Conservation (phyloP, 2,797 vertebrate genomes). For the Hapalemur alaotrensis region DNA sequence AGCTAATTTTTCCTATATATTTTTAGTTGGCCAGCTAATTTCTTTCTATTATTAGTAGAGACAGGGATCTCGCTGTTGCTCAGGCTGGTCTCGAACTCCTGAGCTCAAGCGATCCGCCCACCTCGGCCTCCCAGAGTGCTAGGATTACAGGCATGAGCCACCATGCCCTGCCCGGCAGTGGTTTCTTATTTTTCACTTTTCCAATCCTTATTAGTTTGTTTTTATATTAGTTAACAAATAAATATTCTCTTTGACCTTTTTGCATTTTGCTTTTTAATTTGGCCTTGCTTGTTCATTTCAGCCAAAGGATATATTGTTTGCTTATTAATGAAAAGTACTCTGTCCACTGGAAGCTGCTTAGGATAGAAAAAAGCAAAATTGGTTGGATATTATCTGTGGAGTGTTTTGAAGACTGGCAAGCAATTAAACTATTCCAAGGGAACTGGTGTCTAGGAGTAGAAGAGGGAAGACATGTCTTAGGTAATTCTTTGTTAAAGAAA, state of each 20-base stretch:
- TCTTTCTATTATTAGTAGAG: no score
- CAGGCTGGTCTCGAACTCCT: no score
- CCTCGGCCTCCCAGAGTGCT: no score
- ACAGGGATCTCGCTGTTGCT: no score
- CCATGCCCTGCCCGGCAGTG: neutral
- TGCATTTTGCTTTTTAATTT: constrained; percentile 34
- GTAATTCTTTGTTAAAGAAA: neutral
- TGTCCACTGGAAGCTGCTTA: neutral
- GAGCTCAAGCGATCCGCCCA: no score
- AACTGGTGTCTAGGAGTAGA: neutral
- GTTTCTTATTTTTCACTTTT: neutral
- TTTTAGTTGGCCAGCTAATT: no score
- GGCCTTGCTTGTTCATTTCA: neutral
- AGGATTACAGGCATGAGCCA: no score
- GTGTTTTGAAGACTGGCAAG: neutral
- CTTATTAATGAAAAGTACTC: neutral
- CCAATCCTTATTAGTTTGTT: neutral
- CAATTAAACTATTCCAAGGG: neutral
- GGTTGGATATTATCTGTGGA: neutral
- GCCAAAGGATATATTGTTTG: neutral
- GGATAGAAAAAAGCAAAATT: neutral
- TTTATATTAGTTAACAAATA: neutral
- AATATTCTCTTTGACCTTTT: neutral
- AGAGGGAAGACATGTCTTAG: neutral
- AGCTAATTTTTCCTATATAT: no score